Conservation (phyloP, 2,113 vertebrate species). For the Nyctibius bracteatus region DNA sequence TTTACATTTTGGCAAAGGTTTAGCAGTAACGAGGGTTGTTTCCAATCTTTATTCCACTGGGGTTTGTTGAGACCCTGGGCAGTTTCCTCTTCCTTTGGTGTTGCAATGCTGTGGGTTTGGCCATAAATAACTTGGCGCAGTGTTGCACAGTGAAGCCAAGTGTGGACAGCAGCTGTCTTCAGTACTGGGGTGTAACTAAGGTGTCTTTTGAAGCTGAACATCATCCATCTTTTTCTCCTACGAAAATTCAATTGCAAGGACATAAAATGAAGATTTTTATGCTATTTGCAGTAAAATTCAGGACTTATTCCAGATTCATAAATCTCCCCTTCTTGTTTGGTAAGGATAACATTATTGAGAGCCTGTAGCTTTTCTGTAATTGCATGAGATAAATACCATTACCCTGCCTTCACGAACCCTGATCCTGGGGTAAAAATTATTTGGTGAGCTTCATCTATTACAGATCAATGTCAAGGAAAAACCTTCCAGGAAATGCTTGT, state of each 20-base stretch:
- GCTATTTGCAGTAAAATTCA: neutral
- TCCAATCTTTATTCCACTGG: neutral
- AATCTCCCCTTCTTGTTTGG: neutral
- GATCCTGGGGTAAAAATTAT: neutral
- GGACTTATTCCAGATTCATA: neutral
- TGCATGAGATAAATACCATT: neutral
- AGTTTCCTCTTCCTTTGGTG: neutral
- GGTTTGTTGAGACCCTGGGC: neutral
- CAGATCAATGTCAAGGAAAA: neutral
- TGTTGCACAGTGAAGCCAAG: neutral
- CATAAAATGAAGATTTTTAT: neutral
- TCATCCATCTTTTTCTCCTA: neutral
- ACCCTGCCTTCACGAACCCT: accelerated
- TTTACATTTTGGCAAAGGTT: neutral
- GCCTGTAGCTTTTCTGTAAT: neutral
- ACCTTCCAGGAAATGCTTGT: neutral
- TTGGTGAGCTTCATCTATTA: neutral
- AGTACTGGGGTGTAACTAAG: neutral
- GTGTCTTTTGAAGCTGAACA: neutral
- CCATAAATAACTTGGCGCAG: neutral
- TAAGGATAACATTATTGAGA: neutral
- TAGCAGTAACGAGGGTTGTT: neutral
- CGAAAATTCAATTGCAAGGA: neutral
- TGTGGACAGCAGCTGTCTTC: neutral
- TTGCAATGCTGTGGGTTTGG: neutral